Base-by-base conservation (phyloP, 2,888 invertebrate genomes). In the Trissolcus brochymenae region DNA sequence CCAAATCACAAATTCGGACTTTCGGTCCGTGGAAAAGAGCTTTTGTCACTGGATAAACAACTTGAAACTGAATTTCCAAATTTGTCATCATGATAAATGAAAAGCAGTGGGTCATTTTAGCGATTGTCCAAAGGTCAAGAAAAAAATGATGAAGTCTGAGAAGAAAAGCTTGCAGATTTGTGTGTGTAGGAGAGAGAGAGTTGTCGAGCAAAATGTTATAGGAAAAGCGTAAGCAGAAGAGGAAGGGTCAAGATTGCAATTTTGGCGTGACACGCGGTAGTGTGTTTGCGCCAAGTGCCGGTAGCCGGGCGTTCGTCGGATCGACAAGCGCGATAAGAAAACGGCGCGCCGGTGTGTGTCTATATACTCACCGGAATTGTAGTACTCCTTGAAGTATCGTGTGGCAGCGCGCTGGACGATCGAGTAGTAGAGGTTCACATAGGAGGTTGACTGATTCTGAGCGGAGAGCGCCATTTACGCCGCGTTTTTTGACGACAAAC, bases 351-450 rank as follows among this genome's bases (percentile, higher is more conserved):
- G 35, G 35, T 11, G 6, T 46, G 16, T n/a, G 46, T 9, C 46
- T 16, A 3, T 51, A 78, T 82, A 87, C 91, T 90, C 89, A 93
- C 92, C 92, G 89, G 92, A 92, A 84, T 92, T 92, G 90, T 92
- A 92, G 86, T 92, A 92, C 87, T 93, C 93, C 91, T 93, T 93
- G 84, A 92, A 89, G 86, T 93, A 93, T 88, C 92, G 92, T 87
- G 92, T 91, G 83, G 93, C 92, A 81, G 92, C 92, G 84, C 93
- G 91, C 90, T 93, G 93, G 90, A 93, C 93, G 89, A 93, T 92
- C 84, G 92, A 92, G 90, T 93, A 93, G 90, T 93, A 93, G 84
- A 93, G 90, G 90, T 92, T 93, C 90, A 93, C 92, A 90, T 92
- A 93, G 88, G 92, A 92, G 86, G 92, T 92, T 81, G 92, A 91